Base-by-base conservation (phyloP, 2,888 invertebrate species). In the Pachydiplax longipennis region DNA sequence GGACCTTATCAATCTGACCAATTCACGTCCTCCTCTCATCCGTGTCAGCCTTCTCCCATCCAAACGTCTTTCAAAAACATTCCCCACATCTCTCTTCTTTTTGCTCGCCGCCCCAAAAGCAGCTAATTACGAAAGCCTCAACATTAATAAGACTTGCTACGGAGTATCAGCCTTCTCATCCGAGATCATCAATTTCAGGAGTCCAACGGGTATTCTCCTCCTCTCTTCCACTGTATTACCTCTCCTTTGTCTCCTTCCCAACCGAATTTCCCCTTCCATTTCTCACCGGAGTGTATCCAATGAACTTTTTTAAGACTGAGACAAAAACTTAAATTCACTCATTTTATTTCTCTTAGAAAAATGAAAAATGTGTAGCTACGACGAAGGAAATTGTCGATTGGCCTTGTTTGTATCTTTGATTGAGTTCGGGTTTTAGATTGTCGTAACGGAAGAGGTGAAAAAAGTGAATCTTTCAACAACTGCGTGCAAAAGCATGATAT, bases 141-240 rank as follows among this genome's bases (percentile, higher is more conserved):
- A 37, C 31, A 87, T 65, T 87, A 61, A 87, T 87, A 58, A 65
- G 58, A 58, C 12, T 31, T 35, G 35, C 15, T 22, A 58, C 58
- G 87, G 61, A n/a, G 35, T 61, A 58, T 65, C 37, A 87, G 61
- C 61, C n/a, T 37, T 61, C 61, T 61, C 87, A 61, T 61, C 35
- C 61, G n/a, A 40, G 87, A 61, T 35, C 87, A 87, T 87, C 61
- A 87, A 87, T 87, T 87, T 83, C 61, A 37, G 87, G 61, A 58
- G 87, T 37, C 87, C 61, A n/a, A 61, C 61, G 87, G 61, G 25
- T 2, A 22, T 53, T 18, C 35, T 48, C 31, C 4, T 25, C 58
- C 37, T 58, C n/a, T 87, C 87, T n/a, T 61, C 53, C 87, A 83
- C 44, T 61, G 22, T n/a, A n/a, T 61, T 10, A 25, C 73, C 18